A percentile compares a stretch with the other conserved stretches of the same genome.
Evolutionary conservation across 2,113 vertebrate genomes (phyloP).

Genomic region (Periophthalmus modestus): DNA sequence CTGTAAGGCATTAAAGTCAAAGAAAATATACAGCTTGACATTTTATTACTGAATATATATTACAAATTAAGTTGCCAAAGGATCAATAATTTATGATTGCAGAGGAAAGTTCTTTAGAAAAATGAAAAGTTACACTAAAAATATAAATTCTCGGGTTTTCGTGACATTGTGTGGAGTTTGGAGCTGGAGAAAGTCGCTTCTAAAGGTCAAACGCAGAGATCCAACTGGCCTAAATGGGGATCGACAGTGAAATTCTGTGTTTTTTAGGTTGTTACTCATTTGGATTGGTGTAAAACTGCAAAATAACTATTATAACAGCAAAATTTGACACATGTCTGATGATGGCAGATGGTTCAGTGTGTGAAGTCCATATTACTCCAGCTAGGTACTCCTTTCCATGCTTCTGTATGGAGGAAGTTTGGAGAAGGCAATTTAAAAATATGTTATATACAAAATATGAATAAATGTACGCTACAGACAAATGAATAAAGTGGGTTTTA

Average conservation of each 20-base stretch:
- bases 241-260: too few species aligned
- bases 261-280: too few species aligned
- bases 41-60: slow-evolving; percentile 12
- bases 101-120: not conserved
- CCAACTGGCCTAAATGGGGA: too few species aligned
- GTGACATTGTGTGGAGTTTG: not conserved
- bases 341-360: too few species aligned
- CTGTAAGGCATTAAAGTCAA: slow-evolving; percentile 9
- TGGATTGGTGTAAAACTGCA: too few species aligned
- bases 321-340: not conserved
- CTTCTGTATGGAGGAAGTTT: not conserved
- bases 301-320: too few species aligned
- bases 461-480: too few species aligned
- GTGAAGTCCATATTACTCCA: not conserved
- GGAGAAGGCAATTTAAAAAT: not conserved
- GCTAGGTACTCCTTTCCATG: not conserved
- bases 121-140: not conserved
- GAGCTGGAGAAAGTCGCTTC: not conserved
- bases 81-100: not conserved
- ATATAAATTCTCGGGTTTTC: not conserved
- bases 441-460: too few species aligned
- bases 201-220: too few species aligned
- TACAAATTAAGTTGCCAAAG: not conserved
- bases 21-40: slow-evolving; percentile 2
- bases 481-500: too few species aligned